Evolutionary conservation across 2,888 invertebrate genomes (phyloP).

Genomic region (Ctena decussata): DNA sequence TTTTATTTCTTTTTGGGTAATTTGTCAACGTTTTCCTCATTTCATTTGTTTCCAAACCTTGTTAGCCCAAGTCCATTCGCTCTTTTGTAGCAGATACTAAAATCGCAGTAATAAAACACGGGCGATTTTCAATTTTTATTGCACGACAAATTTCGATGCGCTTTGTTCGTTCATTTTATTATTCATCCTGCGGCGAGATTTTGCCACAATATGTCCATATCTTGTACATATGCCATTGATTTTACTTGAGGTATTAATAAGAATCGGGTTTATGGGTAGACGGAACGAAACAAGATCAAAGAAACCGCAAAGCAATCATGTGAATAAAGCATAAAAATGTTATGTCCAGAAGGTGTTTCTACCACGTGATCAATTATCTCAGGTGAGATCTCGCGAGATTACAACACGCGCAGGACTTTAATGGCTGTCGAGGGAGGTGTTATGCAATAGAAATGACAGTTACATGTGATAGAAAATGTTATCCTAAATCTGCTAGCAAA

Average conservation of each 20-base stretch:
- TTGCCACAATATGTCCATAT: neutral
- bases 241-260: constrained; percentile 3
- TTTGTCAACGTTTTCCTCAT: no score
- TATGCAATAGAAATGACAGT: neutral
- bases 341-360: constrained; percentile 1
- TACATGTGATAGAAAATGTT: no score
- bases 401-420: neutral
- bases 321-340: constrained; percentile 15
- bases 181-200: neutral
- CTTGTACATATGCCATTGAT: neutral
- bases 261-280: neutral
- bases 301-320: neutral
- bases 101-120: neutral
- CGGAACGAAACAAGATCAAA: constrained; percentile 11
- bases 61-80: no score
- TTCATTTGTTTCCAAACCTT: no score
- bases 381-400: constrained; percentile 5
- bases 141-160: neutral
- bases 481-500: no score
- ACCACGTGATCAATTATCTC: constrained; percentile 16
- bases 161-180: neutral
- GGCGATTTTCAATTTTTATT: neutral
- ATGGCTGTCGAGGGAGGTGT: neutral
- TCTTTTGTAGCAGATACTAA: no score
- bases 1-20: no score